Percentiles rank a stretch among this genome's conserved stretches.
Conservation (phyloP, 2,888 invertebrate species). For the Ganaspis brasiliensis region DNA sequence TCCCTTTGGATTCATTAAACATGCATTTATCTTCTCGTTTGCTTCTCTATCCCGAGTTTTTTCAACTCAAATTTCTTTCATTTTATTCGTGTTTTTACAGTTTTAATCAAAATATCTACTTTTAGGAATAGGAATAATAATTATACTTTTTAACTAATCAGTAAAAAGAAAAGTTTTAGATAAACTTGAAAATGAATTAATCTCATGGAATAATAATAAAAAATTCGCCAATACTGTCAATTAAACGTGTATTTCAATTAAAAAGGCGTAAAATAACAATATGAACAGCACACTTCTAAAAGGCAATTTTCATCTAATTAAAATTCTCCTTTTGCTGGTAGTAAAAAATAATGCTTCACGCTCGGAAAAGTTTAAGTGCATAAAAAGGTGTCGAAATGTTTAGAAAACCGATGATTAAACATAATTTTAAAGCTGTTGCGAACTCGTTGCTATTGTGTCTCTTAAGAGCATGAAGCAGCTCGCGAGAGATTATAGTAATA, state of each 20-base stretch:
- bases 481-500: not conserved
- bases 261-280: constrained; percentile 8
- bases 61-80: not conserved
- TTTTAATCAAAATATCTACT: too few relatives aligned
- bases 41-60: not conserved
- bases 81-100: too few relatives aligned
- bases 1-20: not conserved
- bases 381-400: constrained; percentile 34
- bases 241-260: constrained; percentile 4
- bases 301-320: constrained; percentile 16
- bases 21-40: not conserved
- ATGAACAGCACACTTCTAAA: not conserved
- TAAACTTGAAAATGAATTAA: too few relatives aligned
- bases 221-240: not conserved
- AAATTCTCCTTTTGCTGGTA: not conserved
- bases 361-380: constrained; percentile 30
- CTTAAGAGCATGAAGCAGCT: constrained; percentile 1
- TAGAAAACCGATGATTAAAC: constrained; percentile 42
- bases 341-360: constrained; percentile 17
- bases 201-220: not conserved
- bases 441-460: constrained; percentile 31
- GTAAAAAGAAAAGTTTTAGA: too few relatives aligned
- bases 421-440: constrained; percentile 27
- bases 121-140: too few relatives aligned
- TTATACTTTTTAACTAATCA: too few relatives aligned